Evolutionary conservation across 2,888 invertebrate genomes (phyloP).

Genomic region (Rhyacophila evoluta): DNA sequence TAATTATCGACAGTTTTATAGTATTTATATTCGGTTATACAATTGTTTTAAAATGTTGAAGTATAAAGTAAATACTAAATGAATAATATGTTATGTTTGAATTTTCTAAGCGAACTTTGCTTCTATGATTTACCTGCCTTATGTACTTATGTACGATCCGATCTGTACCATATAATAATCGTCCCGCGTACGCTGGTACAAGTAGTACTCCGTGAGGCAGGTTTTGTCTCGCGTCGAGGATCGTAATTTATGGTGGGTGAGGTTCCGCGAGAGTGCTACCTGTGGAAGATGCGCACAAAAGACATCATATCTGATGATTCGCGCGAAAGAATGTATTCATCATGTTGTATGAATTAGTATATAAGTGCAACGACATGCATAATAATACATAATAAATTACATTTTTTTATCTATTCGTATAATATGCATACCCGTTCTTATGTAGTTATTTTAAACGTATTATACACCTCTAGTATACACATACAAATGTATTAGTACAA

Average conservation of each 20-base stretch:
- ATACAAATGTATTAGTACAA: background rate
- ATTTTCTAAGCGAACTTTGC: no score
- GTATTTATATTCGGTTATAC: no score
- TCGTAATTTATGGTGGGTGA: slow-evolving; percentile 9
- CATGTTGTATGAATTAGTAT: background rate
- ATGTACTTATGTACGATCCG: background rate
- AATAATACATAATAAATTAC: no score
- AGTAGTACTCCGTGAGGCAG: background rate
- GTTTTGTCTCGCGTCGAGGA: slow-evolving; percentile 1
- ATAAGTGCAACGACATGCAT: background rate
- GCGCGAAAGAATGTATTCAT: background rate
- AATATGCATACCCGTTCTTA: no score
- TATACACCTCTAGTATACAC: background rate
- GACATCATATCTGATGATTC: slow-evolving; percentile 24
- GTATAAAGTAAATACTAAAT: no score
- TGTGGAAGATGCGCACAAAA: slow-evolving; percentile 2
- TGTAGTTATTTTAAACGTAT: no score
- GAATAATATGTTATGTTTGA: no score
- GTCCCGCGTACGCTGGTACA: background rate
- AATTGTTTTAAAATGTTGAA: no score
- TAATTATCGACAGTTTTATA: no score
- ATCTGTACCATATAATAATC: background rate
- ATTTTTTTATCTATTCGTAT: no score
- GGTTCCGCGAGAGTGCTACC: background rate
- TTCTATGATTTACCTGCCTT: no score